Percentiles rank a stretch among this genome's conserved stretches.
Conservation (phyloP, 2,113 vertebrate genomes). For the Stegostoma tigrinum region DNA sequence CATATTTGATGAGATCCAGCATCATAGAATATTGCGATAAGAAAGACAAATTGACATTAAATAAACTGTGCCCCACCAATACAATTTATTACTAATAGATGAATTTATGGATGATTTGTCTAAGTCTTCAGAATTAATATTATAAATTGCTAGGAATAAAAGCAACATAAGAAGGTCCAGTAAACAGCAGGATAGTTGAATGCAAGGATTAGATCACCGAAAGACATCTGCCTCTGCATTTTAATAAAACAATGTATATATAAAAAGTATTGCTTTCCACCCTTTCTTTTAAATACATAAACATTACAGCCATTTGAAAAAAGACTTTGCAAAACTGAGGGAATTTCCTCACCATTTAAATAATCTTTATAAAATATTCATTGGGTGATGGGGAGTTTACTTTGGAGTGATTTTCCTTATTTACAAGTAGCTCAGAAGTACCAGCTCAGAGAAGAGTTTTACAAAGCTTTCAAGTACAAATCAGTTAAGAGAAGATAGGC, state of each 20-base stretch:
- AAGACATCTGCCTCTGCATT: neutral
- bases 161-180: neutral
- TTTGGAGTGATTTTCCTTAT: neutral
- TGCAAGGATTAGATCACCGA: neutral
- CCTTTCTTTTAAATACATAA: neutral
- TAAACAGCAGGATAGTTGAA: neutral
- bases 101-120: neutral
- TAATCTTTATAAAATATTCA: constrained; percentile 21
- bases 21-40: neutral
- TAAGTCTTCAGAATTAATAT: neutral
- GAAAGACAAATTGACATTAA: neutral
- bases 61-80: neutral
- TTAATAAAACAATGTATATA: neutral
- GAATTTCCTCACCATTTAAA: neutral
- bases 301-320: neutral
- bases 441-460: neutral
- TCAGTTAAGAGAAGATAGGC: neutral
- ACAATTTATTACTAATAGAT: neutral
- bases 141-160: neutral
- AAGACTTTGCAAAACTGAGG: neutral
- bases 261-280: neutral
- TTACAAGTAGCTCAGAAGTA: neutral
- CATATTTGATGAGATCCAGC: neutral
- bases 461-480: neutral
- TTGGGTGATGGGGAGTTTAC: neutral